Evolutionary conservation across 1,140 invertebrate species (phyloP), one percentile per base, ranked within the genome.

Genomic region (Drosophila albomicans): DNA sequence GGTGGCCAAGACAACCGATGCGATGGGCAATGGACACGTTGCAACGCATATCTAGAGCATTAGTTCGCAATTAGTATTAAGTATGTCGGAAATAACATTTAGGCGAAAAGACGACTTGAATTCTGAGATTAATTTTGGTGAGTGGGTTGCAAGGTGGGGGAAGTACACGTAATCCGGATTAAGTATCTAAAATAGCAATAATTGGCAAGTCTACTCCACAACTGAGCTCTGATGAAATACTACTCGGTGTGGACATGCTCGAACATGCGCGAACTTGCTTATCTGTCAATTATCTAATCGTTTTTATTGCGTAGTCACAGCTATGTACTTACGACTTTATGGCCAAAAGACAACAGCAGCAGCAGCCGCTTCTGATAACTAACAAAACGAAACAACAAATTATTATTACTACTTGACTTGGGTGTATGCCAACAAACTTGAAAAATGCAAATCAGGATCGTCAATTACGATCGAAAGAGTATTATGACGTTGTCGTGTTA

Each of bases 21-120:
- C 20, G 20, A 25, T 49, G 5, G 70, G 52, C 15, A 89, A 89
- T 11, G 84, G 85, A 5, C 80, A 89, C 43, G 81, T 85, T 32
- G 30, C 78, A 25, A 69, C 73, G 8, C 78, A 78, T 54, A 77
- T 88, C 38, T 89, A 5, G 78, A 41, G 56, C 11, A 38, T 43
- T 20, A 48, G 13, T 7, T 38, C 6, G 11, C 51, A 57, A 52
- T 62, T 72, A 72, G 15, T 30, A 11, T 15, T 52, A 52, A 62
- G 35, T 54, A 11, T 54, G 15, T 16, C 20, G 20, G 30, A 38
- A 38, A 16, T 51, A 51, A 30, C 1, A 52, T 52, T 52, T 30
- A 52, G 16, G 25, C 25, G 20, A 25, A 25, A 52, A 52, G 30
- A 5, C 11, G 11, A 52, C 25, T 30, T 30, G 7, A 5, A 30